Evolutionary conservation across 2,113 vertebrate species (phyloP), one percentile per base, ranked within the genome.

Genomic region (Rhinoptilus africanus): DNA sequence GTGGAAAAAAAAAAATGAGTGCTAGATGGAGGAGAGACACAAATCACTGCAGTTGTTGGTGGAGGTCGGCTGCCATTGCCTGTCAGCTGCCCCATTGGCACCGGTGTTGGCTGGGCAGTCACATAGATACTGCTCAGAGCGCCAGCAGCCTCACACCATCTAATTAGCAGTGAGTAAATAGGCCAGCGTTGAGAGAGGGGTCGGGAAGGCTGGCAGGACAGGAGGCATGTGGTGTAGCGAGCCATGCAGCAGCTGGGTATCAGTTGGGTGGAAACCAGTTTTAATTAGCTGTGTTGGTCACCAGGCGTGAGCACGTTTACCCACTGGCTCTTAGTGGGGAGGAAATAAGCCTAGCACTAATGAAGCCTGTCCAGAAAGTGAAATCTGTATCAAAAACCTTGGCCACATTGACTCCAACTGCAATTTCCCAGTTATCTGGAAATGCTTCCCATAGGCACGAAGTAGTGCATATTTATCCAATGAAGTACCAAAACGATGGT

Each of bases 271-370:
- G 66, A 53, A 60, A 19, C 5, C 53, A n/a, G 0, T 21, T 48
- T 41, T 76, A 20, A 2, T 9, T 73, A 82, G 53, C 64, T 77
- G 30, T 66, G n/a, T 37, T n/a, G 37, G 34, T 56, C 20, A 13
- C 21, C 35, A 14, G 2, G 1, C 0, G 0, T 53, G 57, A 72
- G 24, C 37, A 2, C 3, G 2, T 83, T 27, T 34, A 15, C 28
- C 0, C 1, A 30, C 54, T n/a, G n/a, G 51, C 51, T 75, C 37
- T 72, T 6, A 57, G 4, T 3, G 9, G 28, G 48, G 8, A 64
- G 30, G 53, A 68, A 50, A 45, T n/a, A 87, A 43, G 26, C 11
- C 4, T 56, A 68, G 4, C 32, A 27, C 23, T 89, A 51, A 45
- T 0, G 3, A 78, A 89, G 10, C 34, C 57, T 76, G 32, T 39